Conservation (phyloP, 37 sponge, comb jelly and placozoan genomes). For the Beroe forskalii region DNA sequence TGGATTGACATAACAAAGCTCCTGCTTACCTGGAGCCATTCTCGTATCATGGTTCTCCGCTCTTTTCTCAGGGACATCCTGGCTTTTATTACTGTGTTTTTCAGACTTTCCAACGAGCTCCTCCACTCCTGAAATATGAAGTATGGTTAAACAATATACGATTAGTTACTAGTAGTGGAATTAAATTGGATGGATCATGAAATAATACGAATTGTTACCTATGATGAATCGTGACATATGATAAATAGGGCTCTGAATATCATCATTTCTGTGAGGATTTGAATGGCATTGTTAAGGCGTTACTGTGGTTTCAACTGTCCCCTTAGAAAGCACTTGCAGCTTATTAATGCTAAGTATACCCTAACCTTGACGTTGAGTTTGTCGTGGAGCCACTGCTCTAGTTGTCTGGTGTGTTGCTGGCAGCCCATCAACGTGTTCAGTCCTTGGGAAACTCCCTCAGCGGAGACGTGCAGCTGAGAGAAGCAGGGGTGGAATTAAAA, state of each 20-base stretch:
- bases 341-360: background rate
- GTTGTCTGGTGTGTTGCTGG: background rate
- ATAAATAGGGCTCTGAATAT: no score
- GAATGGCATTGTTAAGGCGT: no score
- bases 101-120: background rate
- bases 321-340: background rate
- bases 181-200: no score
- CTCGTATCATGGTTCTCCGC: background rate
- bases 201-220: no score
- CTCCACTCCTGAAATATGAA: background rate
- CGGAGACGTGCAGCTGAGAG: background rate
- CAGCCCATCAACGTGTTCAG: background rate
- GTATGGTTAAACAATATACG: no score
- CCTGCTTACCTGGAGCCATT: background rate
- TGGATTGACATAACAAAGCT: background rate
- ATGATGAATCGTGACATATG: no score
- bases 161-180: no score
- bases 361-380: conserved; percentile 18
- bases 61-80: background rate
- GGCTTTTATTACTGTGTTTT: background rate
- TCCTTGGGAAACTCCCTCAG: background rate
- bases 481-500: no score
- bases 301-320: background rate
- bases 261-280: no score
- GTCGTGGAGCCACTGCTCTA: conserved; percentile 2